A percentile compares a stretch with the other conserved stretches of the same genome.
phyloP scores from a whole-genome alignment of 2,797 vertebrate genomes.

The Novumbra hubbsi region DNA sequence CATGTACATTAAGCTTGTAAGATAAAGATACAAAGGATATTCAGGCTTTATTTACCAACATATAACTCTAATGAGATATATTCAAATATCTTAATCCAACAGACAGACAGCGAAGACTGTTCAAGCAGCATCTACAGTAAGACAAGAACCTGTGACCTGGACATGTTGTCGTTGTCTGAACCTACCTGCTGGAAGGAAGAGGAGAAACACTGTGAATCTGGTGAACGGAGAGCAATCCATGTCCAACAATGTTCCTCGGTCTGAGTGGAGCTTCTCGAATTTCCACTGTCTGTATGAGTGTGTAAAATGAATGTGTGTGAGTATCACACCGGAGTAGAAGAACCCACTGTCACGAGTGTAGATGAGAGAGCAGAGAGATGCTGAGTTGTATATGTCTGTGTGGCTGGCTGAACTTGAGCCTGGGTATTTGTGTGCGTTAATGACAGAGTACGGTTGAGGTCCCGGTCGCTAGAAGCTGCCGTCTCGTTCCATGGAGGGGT shows the following conservation, averaged over 20 bases:
- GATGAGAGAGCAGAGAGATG: background rate
- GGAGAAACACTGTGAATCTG: slow-evolving; percentile 23
- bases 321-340: background rate
- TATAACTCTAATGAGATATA: too few relatives aligned
- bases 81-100: too few relatives aligned
- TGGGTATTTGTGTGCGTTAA: background rate
- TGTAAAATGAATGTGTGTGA: background rate
- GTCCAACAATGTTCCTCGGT: slow-evolving; percentile 9
- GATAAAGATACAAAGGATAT: too few relatives aligned
- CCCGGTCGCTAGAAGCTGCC: background rate
- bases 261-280: too few relatives aligned
- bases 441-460: background rate
- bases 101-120: too few relatives aligned
- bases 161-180: background rate
- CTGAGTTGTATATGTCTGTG: background rate
- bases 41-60: too few relatives aligned
- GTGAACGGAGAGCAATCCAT: slow-evolving; percentile 37
- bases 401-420: background rate
- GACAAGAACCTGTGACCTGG: background rate
- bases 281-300: slow-evolving; percentile 1
- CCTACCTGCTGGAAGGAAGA: slow-evolving; percentile 41
- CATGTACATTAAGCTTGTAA: too few relatives aligned
- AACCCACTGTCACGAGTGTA: background rate
- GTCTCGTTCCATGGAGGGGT: background rate
- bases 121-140: too few relatives aligned